Evolutionary conservation across 1,140 invertebrate species (phyloP), one percentile per base, ranked within the genome.

Genomic region (Pogonomyrmex californicus): DNA sequence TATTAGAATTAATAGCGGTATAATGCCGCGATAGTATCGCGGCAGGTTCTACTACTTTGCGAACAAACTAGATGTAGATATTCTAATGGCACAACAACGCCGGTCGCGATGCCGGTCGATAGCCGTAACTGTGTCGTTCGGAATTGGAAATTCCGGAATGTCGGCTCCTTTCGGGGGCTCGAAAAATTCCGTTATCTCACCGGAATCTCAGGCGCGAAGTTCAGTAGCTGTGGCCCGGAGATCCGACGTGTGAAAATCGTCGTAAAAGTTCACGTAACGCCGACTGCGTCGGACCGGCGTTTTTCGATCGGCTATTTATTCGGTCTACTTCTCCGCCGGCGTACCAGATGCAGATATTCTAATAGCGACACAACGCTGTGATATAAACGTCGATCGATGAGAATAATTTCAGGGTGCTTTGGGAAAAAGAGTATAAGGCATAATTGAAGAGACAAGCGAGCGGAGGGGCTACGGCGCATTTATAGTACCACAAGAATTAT

Each of bases 1-100:
- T 62, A 68, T 75, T 83, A 49, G 66, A 83, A 83, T 83, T 83
- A 83, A 83, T 83, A 83, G 68, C 41, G n/a, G 79, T 47, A 73
- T 83, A 83, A 83, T 83, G 33, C 54, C 41, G 44, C 41, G 79
- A 83, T 83, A 75, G 17, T 62, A 75, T 83, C 79, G 41, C 36
- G 44, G 54, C 68, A 36, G 54, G 54, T 83, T 83, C 68, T 75
- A 83, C 79, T 73, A 83, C 79, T 83, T 73, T 83, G 68, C 68
- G 79, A 83, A 83, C 79, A 83, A 83, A 83, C 79, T 58, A 83
- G 79, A 83, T 83, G 79, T 83, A 75, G 79, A 83, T 83, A 83
- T 83, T 83, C 79, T 75, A 83, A 83, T 83, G 33, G 41, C 10
- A 36, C n/a, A 47, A 83, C 51, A 23, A 23, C 23, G 23, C 23